Conservation (phyloP, 2,797 vertebrate species). For the Cephalopachus bancanus region DNA sequence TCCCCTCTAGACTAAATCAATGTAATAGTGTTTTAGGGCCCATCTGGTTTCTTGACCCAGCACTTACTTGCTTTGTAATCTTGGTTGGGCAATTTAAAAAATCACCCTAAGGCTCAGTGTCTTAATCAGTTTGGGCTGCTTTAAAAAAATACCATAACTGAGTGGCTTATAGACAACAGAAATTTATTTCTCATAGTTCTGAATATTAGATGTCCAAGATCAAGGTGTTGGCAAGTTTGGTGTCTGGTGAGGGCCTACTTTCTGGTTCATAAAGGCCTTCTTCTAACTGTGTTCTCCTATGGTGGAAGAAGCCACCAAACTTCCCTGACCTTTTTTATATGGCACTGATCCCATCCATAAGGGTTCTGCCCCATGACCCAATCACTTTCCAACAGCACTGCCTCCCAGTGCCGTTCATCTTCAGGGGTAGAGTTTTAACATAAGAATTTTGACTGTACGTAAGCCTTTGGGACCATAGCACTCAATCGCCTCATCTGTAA, state of each 20-base stretch:
- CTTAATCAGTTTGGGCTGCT: neutral
- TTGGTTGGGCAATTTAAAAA: neutral
- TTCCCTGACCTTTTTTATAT: neutral
- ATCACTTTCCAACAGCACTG: neutral
- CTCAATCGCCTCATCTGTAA: neutral
- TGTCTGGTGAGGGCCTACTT: too few relatives aligned
- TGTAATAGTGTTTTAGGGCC: neutral
- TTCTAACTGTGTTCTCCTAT: neutral
- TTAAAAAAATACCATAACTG: neutral
- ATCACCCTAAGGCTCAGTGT: neutral
- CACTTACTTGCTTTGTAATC: neutral
- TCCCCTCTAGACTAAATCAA: neutral
- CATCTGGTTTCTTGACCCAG: neutral
- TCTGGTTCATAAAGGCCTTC: too few relatives aligned
- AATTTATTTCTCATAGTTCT: too few relatives aligned
- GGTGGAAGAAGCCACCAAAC: neutral
- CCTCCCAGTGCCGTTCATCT: neutral
- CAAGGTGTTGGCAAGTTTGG: too few relatives aligned
- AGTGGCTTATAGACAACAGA: too few relatives aligned
- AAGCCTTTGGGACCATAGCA: neutral
- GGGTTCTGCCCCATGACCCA: neutral
- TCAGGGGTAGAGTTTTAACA: neutral
- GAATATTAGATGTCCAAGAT: too few relatives aligned
- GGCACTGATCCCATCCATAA: neutral
- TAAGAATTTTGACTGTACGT: neutral